Evolutionary conservation across 2,113 vertebrate genomes (phyloP).

Genomic region (Alligator sinensis): DNA sequence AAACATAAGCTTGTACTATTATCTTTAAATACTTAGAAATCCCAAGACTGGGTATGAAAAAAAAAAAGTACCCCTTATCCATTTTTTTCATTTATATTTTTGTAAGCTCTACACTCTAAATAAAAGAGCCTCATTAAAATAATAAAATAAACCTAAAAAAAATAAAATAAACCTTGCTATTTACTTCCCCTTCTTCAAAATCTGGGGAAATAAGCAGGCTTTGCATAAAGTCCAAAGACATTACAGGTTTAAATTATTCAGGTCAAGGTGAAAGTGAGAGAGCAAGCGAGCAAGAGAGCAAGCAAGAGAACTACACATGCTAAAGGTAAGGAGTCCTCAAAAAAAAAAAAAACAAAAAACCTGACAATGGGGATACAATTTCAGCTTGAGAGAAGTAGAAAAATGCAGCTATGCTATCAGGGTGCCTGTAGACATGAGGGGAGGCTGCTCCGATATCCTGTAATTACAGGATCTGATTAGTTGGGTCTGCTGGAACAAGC

Average conservation of each 20-base stretch:
- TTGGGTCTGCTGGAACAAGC: no score
- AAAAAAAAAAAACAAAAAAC: not conserved
- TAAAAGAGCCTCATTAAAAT: not conserved
- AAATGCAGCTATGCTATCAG: no score
- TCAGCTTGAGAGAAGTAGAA: no score
- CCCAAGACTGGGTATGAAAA: not conserved
- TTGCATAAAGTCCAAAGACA: not conserved
- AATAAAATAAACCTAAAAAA: no score
- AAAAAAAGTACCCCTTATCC: not conserved
- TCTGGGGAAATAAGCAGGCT: constrained; percentile 15
- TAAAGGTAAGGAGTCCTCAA: not conserved
- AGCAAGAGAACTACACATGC: constrained; percentile 6
- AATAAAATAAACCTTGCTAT: not conserved
- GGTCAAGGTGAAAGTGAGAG: no score
- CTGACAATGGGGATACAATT: no score
- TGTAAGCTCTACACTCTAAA: not conserved
- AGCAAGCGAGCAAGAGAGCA: not conserved
- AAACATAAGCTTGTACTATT: no score
- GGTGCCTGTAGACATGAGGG: no score
- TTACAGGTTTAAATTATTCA: not conserved
- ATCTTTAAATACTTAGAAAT: not conserved
- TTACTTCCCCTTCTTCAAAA: constrained; percentile 3
- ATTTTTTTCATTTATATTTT: not conserved
- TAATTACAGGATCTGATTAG: no score
- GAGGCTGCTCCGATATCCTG: no score